A percentile compares a stretch with the other conserved stretches of the same genome.
Evolutionary conservation across 2,888 invertebrate species (phyloP).

Genomic region (Calliphora vomitoria): DNA sequence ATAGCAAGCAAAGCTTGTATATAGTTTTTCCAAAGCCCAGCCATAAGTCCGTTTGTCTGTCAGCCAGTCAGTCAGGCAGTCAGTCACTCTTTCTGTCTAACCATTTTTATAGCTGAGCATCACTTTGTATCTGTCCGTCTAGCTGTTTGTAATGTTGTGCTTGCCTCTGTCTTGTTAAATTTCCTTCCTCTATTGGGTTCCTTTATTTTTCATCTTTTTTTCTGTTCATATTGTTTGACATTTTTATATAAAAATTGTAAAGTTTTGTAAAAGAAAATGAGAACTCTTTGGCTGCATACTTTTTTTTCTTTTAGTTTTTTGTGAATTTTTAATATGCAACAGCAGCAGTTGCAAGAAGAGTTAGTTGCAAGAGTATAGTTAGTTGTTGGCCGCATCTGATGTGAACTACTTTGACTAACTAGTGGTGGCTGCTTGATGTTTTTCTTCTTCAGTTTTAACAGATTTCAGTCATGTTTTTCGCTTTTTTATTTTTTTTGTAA

Average conservation of each 20-base stretch:
- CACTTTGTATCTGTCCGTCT: not conserved
- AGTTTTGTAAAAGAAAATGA: constrained; percentile 53
- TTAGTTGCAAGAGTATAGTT: not conserved
- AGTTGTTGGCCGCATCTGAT: constrained; percentile 39
- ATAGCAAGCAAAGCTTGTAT: constrained; percentile 10
- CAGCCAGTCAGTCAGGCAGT: not conserved
- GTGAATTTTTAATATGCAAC: constrained; percentile 49
- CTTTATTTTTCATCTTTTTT: not conserved
- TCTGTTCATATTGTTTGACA: constrained; percentile 48
- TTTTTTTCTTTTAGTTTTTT: constrained; percentile 1
- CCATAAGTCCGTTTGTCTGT: constrained; percentile 13
- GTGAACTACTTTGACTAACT: constrained; percentile 47
- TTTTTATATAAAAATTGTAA: constrained; percentile 51
- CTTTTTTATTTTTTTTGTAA: constrained; percentile 24
- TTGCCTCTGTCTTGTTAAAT: constrained; percentile 24
- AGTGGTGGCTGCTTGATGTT: constrained; percentile 5
- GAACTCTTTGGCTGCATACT: constrained; percentile 45
- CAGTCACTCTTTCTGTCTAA: not conserved
- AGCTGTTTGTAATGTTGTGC: constrained; percentile 3
- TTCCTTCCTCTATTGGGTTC: constrained; percentile 53
- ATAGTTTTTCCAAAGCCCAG: not conserved
- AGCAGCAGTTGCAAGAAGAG: not conserved
- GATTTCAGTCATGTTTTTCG: not conserved
- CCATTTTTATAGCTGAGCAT: constrained; percentile 24
- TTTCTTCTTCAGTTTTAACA: not conserved